Evolutionary conservation across 2,888 invertebrate genomes (phyloP).

Genomic region (Flabesymbios commensalis): DNA sequence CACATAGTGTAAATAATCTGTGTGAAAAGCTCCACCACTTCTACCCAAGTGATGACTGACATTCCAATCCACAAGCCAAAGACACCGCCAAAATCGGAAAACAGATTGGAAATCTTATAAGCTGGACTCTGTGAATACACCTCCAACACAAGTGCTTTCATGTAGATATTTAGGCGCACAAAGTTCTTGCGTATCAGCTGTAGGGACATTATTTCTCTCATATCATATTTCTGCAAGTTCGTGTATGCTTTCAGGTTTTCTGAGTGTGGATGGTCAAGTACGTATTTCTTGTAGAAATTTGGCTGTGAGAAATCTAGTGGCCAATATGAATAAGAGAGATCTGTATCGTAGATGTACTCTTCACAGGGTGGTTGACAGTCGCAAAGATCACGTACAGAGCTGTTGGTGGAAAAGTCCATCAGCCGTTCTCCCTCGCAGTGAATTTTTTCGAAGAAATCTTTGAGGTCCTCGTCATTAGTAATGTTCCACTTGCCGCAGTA

Average conservation of each 20-base stretch:
- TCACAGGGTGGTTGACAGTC: constrained; percentile 2
- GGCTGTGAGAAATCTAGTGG: constrained; percentile 8
- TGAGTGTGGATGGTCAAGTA: not conserved
- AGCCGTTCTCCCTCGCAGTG: not conserved
- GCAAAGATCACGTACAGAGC: not conserved
- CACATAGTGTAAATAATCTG: too few relatives aligned
- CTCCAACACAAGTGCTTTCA: constrained; percentile 8
- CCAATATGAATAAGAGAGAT: constrained; percentile 10
- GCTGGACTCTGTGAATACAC: constrained; percentile 12
- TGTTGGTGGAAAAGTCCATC: not conserved
- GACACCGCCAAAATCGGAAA: constrained; percentile 17
- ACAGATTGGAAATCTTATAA: constrained; percentile 15
- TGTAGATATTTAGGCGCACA: constrained; percentile 17
- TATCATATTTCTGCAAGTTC: constrained; percentile 7
- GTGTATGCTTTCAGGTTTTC: constrained; percentile 7
- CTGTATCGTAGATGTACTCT: not conserved
- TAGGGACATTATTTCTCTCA: not conserved
- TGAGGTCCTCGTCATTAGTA: not conserved
- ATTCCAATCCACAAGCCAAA: constrained; percentile 23
- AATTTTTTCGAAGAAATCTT: not conserved
- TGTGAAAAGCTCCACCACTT: constrained; percentile 10
- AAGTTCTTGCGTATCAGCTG: constrained; percentile 19
- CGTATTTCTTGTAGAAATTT: constrained; percentile 7
- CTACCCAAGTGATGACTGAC: constrained; percentile 18
- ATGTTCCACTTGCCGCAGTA: constrained; percentile 13